A percentile compares a stretch with the other conserved stretches of the same genome.
These are phyloP conservation scores for Murina feae DNA, from an alignment of 2,113 vertebrate species.

Conservation along the genomic window DNA sequence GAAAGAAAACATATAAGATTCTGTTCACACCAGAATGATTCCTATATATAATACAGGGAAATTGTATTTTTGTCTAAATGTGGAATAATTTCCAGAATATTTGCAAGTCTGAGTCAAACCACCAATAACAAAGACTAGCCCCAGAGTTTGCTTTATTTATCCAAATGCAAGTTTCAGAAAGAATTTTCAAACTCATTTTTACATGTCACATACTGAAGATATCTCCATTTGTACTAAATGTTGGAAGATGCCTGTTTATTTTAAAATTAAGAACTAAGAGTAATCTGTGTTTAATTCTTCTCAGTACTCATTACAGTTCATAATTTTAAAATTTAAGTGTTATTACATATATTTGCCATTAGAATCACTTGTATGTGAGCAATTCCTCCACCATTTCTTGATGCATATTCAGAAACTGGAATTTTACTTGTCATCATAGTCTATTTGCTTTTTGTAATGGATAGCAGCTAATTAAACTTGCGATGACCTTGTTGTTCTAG, in stretches of 20 bases:
- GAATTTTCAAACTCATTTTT: background rate
- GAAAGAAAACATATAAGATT: background rate
- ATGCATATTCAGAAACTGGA: constrained; percentile 46
- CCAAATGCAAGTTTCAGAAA: background rate
- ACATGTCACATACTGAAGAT: background rate
- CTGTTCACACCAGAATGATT: background rate
- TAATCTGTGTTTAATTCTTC: constrained; percentile 19
- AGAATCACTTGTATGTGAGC: background rate
- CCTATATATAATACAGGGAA: background rate
- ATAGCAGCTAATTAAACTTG: constrained; percentile 74
- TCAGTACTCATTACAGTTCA: background rate
- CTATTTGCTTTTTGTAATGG: constrained; percentile 60
- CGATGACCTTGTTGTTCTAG: constrained; percentile 69
- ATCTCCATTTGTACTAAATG: background rate
- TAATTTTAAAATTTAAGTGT: background rate
- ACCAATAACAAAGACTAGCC: background rate
- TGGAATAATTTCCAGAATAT: background rate
- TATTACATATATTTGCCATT: constrained; percentile 34
- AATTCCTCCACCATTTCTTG: constrained; percentile 30
- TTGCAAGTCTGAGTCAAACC: background rate
- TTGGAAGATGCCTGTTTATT: background rate
- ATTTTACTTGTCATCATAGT: constrained; percentile 43
- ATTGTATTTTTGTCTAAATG: background rate
- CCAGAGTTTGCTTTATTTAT: background rate
- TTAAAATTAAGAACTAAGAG: constrained; percentile 14